Percentiles rank a stretch among this genome's conserved stretches.
phyloP scores from a whole-genome alignment of 2,113 vertebrate genomes.

The Gnathonemus echidnorhynchus region DNA sequence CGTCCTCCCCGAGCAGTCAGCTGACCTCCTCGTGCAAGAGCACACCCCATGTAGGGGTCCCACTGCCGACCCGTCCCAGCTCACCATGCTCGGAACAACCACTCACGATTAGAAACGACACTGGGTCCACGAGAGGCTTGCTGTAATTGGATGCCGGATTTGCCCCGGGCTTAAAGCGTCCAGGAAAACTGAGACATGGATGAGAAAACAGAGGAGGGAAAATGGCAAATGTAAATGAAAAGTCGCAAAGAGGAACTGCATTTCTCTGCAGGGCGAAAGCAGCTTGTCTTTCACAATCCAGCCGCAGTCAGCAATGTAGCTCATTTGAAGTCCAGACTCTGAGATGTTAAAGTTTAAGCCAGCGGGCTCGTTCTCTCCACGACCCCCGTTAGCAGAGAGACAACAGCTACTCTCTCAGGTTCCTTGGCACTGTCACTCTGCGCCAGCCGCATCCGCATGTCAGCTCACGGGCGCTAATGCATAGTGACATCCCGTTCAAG shows the following conservation, averaged over 20 bases:
- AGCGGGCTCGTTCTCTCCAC: background rate
- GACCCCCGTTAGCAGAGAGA: background rate
- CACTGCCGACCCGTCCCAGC: background rate
- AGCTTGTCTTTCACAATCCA: slow-evolving; percentile 35
- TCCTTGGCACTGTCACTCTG: background rate
- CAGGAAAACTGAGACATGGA: background rate
- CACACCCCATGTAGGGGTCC: background rate
- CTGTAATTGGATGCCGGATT: background rate
- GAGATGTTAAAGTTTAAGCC: background rate
- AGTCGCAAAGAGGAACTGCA: slow-evolving; percentile 49
- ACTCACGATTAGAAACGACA: background rate
- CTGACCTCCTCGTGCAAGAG: background rate
- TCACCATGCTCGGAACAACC: background rate
- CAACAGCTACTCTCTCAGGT: background rate
- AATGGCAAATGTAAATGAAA: background rate
- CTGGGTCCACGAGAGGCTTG: background rate
- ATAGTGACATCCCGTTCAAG: background rate
- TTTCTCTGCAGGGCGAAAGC: slow-evolving; percentile 42
- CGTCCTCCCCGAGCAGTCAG: background rate
- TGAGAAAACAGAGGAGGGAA: slow-evolving; percentile 9
- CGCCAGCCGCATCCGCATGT: background rate
- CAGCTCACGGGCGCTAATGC: background rate
- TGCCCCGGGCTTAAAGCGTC: background rate
- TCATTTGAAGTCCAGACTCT: background rate
- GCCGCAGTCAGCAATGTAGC: slow-evolving; percentile 25